Evolutionary conservation across 2,888 invertebrate species (phyloP).

Genomic region (Pollenia griseotomentosa): DNA sequence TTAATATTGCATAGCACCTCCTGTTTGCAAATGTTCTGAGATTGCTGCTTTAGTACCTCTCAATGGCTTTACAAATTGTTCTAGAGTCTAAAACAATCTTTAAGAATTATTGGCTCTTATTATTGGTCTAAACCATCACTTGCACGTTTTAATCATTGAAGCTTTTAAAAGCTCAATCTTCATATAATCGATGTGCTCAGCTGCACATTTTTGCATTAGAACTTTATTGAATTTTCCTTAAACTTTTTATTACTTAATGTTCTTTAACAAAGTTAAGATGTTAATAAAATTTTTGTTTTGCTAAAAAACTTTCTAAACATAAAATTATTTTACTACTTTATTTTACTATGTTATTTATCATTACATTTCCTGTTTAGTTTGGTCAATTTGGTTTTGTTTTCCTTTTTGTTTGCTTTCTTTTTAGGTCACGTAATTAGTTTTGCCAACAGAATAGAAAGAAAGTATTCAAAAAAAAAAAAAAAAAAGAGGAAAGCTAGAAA

Average conservation of each 20-base stretch:
- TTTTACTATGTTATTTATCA: conserved; percentile 18
- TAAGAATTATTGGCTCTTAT: too few species aligned
- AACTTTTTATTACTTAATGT: neutral
- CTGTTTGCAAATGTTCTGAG: too few species aligned
- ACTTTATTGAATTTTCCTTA: neutral
- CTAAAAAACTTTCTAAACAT: neutral
- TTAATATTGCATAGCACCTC: too few species aligned
- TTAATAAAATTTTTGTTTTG: neutral
- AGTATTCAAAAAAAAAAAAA: neutral
- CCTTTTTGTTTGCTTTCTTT: conserved; percentile 1
- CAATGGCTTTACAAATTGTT: too few species aligned
- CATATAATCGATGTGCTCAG: too few species aligned
- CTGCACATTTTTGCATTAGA: too few species aligned
- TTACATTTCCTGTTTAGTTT: conserved; percentile 31
- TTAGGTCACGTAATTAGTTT: conserved; percentile 67
- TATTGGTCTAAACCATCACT: too few species aligned
- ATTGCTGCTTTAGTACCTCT: too few species aligned
- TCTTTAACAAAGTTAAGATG: conserved; percentile 16
- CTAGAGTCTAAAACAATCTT: too few species aligned
- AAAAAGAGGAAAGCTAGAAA: neutral
- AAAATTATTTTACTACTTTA: conserved; percentile 9
- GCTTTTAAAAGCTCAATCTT: too few species aligned
- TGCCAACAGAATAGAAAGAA: conserved; percentile 30
- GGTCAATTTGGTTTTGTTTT: neutral
- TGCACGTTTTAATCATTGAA: too few species aligned